phyloP scores from a whole-genome alignment of 2,113 vertebrate species.

The Heterocephalus glaber region DNA sequence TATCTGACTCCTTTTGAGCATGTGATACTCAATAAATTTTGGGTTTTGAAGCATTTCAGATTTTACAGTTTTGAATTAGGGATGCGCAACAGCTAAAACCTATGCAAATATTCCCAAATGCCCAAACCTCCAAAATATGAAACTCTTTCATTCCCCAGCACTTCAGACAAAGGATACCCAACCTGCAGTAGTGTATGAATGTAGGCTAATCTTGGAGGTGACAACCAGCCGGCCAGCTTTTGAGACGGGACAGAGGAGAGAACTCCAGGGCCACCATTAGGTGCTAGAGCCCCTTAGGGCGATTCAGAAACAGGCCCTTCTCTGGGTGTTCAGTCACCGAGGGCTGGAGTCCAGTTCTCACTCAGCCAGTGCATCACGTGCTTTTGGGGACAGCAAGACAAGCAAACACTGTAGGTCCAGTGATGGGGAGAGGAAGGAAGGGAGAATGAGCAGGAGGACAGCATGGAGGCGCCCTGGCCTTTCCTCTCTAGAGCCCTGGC shows the following conservation, averaged over 20 bases:
- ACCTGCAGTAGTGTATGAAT: not conserved
- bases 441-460: not conserved
- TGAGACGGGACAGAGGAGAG: not conserved
- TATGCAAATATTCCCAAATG: not conserved
- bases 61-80: not conserved
- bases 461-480: accelerated
- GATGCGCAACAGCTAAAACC: not conserved
- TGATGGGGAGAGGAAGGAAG: too few relatives aligned
- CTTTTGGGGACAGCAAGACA: not conserved
- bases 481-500: not conserved
- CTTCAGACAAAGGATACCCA: not conserved
- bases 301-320: not conserved
- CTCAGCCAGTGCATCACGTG: accelerated
- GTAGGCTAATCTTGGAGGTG: not conserved
- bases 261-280: not conserved
- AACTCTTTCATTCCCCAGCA: not conserved
- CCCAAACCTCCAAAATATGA: not conserved
- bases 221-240: not conserved
- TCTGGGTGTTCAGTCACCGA: not conserved
- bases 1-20: not conserved
- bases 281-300: accelerated
- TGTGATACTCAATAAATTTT: not conserved
- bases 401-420: not conserved
- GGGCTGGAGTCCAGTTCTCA: not conserved
- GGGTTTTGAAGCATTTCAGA: not conserved